phyloP scores from a whole-genome alignment of 2,113 vertebrate genomes.

The Nibea coibor region DNA sequence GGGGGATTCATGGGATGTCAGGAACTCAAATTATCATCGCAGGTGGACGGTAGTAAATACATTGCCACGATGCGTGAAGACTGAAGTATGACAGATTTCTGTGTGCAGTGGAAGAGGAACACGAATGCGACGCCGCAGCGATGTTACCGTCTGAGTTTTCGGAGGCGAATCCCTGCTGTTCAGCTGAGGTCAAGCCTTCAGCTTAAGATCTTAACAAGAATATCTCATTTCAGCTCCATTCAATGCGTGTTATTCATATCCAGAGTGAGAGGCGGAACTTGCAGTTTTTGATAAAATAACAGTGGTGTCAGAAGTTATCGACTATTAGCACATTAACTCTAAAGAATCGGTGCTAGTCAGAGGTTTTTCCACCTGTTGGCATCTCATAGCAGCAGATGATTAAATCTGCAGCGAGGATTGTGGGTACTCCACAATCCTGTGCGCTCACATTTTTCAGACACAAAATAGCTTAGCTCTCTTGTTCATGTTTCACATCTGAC shows the following conservation, averaged over 20 bases:
- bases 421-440: background rate
- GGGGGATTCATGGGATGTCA: conserved; percentile 29
- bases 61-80: conserved; percentile 15
- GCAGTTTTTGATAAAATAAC: background rate
- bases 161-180: background rate
- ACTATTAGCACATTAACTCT: background rate
- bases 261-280: background rate
- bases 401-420: background rate
- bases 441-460: background rate
- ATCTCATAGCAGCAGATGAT: background rate
- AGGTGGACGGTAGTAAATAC: conserved; percentile 18
- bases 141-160: background rate
- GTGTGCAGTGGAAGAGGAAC: background rate
- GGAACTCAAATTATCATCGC: conserved; percentile 10
- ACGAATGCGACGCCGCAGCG: background rate
- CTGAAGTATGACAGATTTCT: background rate
- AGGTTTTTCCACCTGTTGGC: background rate
- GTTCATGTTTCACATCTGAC: background rate
- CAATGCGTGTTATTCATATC: background rate
- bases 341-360: background rate
- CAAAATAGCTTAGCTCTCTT: background rate
- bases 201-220: background rate
- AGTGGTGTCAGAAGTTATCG: background rate
- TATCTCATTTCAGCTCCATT: background rate
- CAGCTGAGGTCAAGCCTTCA: background rate